These are phyloP conservation scores for Oryzias curvinotus DNA, from an alignment of 2,113 vertebrate species.

Conservation along the genomic window DNA sequence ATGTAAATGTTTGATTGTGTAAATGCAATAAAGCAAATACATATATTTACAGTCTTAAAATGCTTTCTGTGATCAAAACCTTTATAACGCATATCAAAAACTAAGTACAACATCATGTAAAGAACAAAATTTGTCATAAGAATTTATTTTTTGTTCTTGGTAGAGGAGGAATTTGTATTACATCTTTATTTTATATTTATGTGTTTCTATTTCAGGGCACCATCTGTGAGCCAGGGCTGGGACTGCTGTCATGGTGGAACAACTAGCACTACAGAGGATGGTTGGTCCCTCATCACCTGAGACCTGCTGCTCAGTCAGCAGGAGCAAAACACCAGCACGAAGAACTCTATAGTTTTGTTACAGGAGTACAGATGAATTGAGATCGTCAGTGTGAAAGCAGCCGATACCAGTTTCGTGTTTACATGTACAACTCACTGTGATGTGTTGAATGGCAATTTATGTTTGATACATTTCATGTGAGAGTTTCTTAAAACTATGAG, in stretches of 20 bases:
- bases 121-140: too few species aligned
- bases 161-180: neutral
- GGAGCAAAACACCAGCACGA: neutral
- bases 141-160: too few species aligned
- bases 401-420: slow-evolving; percentile 5
- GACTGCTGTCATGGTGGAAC: slow-evolving; percentile 82
- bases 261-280: slow-evolving; percentile 47
- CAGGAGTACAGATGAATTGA: neutral
- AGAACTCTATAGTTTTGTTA: neutral
- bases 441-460: slow-evolving; percentile 4
- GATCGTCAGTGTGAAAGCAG: neutral
- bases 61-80: too few species aligned
- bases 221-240: slow-evolving; percentile 78
- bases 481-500: neutral
- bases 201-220: slow-evolving; percentile 66
- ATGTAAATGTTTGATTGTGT: too few species aligned
- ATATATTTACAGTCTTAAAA: too few species aligned
- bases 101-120: too few species aligned
- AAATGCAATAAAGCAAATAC: too few species aligned
- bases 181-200: neutral
- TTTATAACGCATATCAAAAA: too few species aligned
- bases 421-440: neutral
- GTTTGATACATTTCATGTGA: neutral
- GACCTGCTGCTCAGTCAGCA: neutral
- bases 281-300: neutral